phyloP scores from a whole-genome alignment of 2,888 invertebrate species.

The Leptogaster cylindrica region DNA sequence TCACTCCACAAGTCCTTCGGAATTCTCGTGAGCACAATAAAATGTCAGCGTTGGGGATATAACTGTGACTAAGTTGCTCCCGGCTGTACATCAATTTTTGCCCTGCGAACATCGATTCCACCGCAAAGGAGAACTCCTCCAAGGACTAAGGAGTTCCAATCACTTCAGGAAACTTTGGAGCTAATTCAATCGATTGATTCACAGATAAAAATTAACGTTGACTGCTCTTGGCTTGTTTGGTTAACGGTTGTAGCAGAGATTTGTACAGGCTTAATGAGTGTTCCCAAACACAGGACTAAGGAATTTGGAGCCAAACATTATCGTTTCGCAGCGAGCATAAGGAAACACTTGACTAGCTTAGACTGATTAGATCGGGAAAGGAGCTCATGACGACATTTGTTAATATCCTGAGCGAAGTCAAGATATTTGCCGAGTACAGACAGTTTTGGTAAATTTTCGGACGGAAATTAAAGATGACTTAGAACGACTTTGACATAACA shows the following conservation, averaged over 20 bases:
- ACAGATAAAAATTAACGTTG: slow-evolving; percentile 25
- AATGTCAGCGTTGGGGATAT: background rate
- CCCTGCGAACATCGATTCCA: background rate
- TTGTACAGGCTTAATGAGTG: slow-evolving; percentile 17
- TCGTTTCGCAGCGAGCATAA: background rate
- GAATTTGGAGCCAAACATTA: slow-evolving; percentile 1
- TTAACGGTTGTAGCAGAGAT: background rate
- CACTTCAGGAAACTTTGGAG: slow-evolving; percentile 21
- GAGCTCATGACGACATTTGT: slow-evolving; percentile 24
- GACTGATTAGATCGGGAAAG: slow-evolving; percentile 3
- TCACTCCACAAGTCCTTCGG: too few species aligned
- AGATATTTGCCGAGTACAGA: slow-evolving; percentile 18
- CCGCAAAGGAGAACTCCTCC: background rate
- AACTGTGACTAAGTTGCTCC: background rate
- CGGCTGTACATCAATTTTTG: background rate
- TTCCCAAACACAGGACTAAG: slow-evolving; percentile 11
- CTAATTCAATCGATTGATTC: slow-evolving; percentile 30
- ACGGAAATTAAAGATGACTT: slow-evolving; percentile 35
- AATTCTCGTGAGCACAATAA: too few species aligned
- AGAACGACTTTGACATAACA: background rate
- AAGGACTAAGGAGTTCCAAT: too few species aligned
- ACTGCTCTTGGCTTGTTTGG: background rate
- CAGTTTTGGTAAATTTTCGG: slow-evolving; percentile 13
- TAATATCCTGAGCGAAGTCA: slow-evolving; percentile 7
- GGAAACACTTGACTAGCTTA: slow-evolving; percentile 18